Conservation (phyloP, 2,797 vertebrate species). For the Hirundo rustica region DNA sequence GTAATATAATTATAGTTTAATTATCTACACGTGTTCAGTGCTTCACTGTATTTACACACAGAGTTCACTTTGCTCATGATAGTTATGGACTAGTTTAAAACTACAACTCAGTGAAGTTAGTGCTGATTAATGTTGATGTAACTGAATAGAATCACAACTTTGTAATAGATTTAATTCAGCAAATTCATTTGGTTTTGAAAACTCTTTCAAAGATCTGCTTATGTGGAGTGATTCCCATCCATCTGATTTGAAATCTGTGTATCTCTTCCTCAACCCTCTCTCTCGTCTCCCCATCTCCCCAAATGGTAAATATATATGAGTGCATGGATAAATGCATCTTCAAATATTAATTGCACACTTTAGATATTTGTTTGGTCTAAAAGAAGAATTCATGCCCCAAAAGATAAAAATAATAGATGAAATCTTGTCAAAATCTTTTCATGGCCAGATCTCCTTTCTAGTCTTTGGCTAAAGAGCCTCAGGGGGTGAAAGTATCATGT, state of each 20-base stretch:
- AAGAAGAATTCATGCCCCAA: constrained; percentile 53
- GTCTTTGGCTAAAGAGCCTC: constrained; percentile 66
- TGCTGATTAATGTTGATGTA: not conserved
- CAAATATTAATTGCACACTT: not conserved
- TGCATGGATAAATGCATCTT: not conserved
- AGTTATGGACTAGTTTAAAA: not conserved
- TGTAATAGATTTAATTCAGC: not conserved
- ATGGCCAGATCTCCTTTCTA: constrained; percentile 53
- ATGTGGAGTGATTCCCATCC: not conserved
- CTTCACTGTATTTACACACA: not conserved
- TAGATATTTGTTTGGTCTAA: constrained; percentile 45
- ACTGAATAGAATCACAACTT: not conserved
- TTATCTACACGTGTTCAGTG: not conserved
- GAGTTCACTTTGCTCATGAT: not conserved
- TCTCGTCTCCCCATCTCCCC: not conserved
- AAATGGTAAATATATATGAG: not conserved
- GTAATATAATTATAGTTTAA: constrained; percentile 51
- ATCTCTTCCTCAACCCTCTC: not conserved
- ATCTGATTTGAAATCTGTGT: not conserved
- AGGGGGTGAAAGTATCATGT: not conserved
- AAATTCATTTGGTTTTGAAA: not conserved
- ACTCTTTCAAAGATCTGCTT: not conserved
- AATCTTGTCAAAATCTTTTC: constrained; percentile 62
- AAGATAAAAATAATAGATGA: constrained; percentile 53
- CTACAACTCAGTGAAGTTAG: not conserved